phyloP scores from a whole-genome alignment of 1,140 invertebrate genomes.

The Calycopis cecrops region DNA sequence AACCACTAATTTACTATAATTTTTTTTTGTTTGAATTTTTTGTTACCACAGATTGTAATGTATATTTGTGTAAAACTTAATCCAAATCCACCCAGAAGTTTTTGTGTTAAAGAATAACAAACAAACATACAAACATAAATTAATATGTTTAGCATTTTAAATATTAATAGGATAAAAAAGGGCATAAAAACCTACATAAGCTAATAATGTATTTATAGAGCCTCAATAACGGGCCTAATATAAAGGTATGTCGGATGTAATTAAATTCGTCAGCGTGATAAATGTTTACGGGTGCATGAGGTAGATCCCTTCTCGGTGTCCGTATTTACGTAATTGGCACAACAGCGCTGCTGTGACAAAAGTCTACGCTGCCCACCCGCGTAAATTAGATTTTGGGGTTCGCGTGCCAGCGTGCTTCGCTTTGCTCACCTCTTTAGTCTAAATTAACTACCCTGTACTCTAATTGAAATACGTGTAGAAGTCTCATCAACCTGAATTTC shows the following conservation, averaged over 20 bases:
- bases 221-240: neutral
- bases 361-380: conserved; percentile 45
- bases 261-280: conserved; percentile 40
- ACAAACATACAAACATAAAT: no score
- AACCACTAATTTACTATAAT: no score
- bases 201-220: no score
- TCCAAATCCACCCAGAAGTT: no score
- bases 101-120: no score
- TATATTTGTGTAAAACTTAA: no score
- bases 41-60: no score
- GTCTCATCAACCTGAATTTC: conserved; percentile 33
- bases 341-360: conserved; percentile 55
- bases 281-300: conserved; percentile 53
- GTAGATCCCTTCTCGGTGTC: conserved; percentile 33
- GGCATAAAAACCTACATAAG: no score
- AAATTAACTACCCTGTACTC: conserved; percentile 54
- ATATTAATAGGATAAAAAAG: no score
- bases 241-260: conserved; percentile 3
- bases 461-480: conserved; percentile 54
- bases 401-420: conserved; percentile 34
- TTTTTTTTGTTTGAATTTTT: no score
- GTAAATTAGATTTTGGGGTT: conserved; percentile 59
- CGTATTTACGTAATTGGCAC: conserved; percentile 67
- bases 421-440: conserved; percentile 62
- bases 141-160: no score